Base-by-base conservation (phyloP, 2,888 invertebrate genomes). In the Nomada ferruginata region DNA sequence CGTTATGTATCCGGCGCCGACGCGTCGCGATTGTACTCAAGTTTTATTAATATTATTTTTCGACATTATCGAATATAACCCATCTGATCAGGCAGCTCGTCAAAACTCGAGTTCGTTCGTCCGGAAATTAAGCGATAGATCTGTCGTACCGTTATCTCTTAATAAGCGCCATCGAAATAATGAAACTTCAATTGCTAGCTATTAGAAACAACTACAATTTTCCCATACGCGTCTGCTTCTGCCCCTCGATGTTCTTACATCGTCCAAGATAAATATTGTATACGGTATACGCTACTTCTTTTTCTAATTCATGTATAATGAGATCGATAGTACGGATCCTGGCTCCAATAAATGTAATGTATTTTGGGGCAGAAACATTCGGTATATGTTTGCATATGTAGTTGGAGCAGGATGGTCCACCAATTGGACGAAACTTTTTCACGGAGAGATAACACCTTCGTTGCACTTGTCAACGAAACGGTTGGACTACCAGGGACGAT, bases 391-490 rank as follows among this genome's bases (percentile, higher is more conserved):
- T 66, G 20, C 53, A 64, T 65, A 65, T 26, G 20, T 36, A 23
- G 18, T 13, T 7, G 26, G 0, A 50, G 55, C 47, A n/a, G 29
- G 23, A 36, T 57, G 47, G 64, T 73, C 50, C 71, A 47, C 57
- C 59, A 69, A 70, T 83, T 70, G 69, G 79, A 82, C 79, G 70
- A 74, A 83, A 83, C 76, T 84, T 84, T 74, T 83, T 79, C 83
- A 79, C 75, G 60, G 64, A 63, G 55, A 79, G 73, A 72, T 82
- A 78, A 84, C 84, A 86, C 79, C 82, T 79, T 72, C 76, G 76
- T 80, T 71, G 83, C 87, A 77, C 70, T 79, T 84, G 85, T 85
- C 83, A 83, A 81, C 85, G 83, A 79, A 84, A 75, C 82, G 76
- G 78, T 85, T 66, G 70, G 81, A 77, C 84, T 81, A 85, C 77